Evolutionary conservation across 2,888 invertebrate genomes (phyloP), one percentile per base, ranked within the genome.

Genomic region (Drosophila subquinaria): DNA sequence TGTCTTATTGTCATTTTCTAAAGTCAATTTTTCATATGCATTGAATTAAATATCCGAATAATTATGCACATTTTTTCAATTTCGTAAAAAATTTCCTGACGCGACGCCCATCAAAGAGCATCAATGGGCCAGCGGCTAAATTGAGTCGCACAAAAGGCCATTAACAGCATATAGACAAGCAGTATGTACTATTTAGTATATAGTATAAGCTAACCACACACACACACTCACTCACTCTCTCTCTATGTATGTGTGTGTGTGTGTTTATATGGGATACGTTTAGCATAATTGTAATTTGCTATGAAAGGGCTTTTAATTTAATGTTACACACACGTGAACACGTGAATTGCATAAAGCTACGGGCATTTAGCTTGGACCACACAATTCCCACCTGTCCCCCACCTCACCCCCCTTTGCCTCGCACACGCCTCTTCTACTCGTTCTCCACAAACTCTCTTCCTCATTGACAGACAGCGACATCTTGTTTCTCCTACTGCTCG

Each of bases 201-300:
- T 35, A 45, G 30, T 23, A 57, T 15, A 45, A 11, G 15, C 13
- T 57, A 57, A 13, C 13, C n/a, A 48, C 33, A 33, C 11, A 48
- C 15, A 33, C 13, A 30, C n/a, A 17, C 36, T 15, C 3, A 27
- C 15, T 15, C 23, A 45, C 35, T 10, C 35, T n/a, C 15, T 27
- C 6, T 27, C 6, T 27, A 30, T 43, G 10, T 43, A 4, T 27
- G 11, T 43, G 35, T 48, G 36, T 17, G 17, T 51, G 23, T 17
- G n/a, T n/a, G n/a, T 52, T 20, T 33, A 45, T 48, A 43, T 53
- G 30, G 36, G 47, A 55, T 52, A 43, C 69, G 72, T 75, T 82
- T 86, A 76, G 79, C 85, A 79, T 82, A 80, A 85, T 79, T 88
- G 83, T 83, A 88, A 85, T 82, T 88, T 82, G 73, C 67, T 69